These are phyloP conservation scores for Eulemur rubriventer DNA, from an alignment of 2,797 vertebrate genomes.

Conservation along the genomic window DNA sequence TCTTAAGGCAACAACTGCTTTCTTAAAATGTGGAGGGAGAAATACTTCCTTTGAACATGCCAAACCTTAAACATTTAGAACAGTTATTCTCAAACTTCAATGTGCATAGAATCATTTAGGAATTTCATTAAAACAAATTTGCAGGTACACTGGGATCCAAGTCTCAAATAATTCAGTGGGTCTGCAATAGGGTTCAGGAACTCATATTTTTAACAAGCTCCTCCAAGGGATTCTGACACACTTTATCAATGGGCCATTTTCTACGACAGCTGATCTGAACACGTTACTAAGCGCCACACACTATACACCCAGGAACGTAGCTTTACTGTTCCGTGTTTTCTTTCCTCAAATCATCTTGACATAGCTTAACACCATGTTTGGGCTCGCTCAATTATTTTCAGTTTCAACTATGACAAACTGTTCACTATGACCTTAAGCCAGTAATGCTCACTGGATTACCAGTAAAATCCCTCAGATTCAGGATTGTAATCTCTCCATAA, in stretches of 20 bases:
- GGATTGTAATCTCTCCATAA: neutral
- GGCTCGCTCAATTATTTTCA: neutral
- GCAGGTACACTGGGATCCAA: neutral
- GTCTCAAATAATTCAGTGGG: neutral
- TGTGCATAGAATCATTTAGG: neutral
- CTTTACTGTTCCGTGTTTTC: neutral
- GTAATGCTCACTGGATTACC: conserved; percentile 27
- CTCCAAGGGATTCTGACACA: neutral
- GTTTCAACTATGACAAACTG: conserved; percentile 2
- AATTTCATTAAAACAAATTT: conserved; percentile 28
- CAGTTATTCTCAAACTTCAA: neutral
- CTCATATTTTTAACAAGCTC: neutral
- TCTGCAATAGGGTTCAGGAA: neutral
- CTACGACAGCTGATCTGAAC: neutral
- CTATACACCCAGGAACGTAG: neutral
- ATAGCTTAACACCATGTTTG: neutral
- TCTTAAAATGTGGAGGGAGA: conserved; percentile 27
- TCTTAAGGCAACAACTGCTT: conserved; percentile 44
- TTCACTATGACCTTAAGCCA: neutral
- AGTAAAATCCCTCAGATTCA: neutral
- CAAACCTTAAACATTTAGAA: neutral
- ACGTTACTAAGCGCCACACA: neutral
- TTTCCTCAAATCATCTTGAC: neutral
- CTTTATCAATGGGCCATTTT: neutral
- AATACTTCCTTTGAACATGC: neutral